Evolutionary conservation across 2,797 vertebrate species (phyloP).

Genomic region (Cynodonichthys magdalenae): DNA sequence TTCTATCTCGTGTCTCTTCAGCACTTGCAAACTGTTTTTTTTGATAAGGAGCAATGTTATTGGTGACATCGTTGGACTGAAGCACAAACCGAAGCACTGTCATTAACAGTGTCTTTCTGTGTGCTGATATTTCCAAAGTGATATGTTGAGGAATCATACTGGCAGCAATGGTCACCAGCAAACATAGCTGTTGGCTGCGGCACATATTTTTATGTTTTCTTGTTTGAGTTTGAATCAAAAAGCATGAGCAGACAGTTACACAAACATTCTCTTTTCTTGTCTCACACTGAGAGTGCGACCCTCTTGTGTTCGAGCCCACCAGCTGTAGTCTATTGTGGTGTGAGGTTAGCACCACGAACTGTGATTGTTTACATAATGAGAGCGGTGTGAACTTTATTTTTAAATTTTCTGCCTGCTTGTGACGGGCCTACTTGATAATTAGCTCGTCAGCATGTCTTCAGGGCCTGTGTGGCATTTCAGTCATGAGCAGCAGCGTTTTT

Average conservation of each 20-base stretch:
- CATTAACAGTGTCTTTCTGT: slow-evolving; percentile 39
- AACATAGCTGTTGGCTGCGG: slow-evolving; percentile 10
- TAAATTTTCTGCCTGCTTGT: slow-evolving; percentile 50
- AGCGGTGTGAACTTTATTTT: slow-evolving; percentile 65
- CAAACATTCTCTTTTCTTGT: slow-evolving; percentile 16
- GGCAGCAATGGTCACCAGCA: slow-evolving; percentile 4
- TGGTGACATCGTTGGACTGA: slow-evolving; percentile 48
- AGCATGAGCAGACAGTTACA: background rate
- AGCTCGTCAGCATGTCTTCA: slow-evolving; percentile 55
- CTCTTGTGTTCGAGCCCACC: slow-evolving; percentile 34
- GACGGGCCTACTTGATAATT: slow-evolving; percentile 57
- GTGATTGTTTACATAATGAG: slow-evolving; percentile 60
- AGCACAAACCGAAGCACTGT: slow-evolving; percentile 44
- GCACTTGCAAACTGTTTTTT: slow-evolving; percentile 51
- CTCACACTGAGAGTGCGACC: slow-evolving; percentile 26
- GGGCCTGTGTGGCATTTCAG: slow-evolving; percentile 35
- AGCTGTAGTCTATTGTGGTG: slow-evolving; percentile 54
- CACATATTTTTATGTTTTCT: slow-evolving; percentile 12
- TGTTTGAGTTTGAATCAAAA: slow-evolving; percentile 13
- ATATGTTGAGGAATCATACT: background rate
- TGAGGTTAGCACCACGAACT: slow-evolving; percentile 45
- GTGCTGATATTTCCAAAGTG: slow-evolving; percentile 28
- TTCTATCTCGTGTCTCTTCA: slow-evolving; percentile 41
- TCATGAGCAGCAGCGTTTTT: slow-evolving; percentile 32
- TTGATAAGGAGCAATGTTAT: slow-evolving; percentile 44